Percentiles rank a stretch among this genome's conserved stretches.
Evolutionary conservation across 2,113 vertebrate genomes (phyloP).

Genomic region (Bos indicus): DNA sequence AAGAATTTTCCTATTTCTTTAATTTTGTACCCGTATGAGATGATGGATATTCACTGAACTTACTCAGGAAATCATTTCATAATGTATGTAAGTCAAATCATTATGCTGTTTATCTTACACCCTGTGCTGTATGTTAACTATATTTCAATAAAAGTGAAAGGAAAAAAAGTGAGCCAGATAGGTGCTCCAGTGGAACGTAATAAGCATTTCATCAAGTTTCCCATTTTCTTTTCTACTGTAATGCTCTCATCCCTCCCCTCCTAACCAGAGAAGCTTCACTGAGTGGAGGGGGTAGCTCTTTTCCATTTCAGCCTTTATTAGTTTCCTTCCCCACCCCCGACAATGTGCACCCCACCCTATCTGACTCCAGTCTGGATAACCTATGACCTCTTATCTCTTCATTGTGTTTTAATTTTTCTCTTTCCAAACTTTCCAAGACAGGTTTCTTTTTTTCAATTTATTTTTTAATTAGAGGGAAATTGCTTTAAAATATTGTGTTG

Average conservation of each 20-base stretch:
- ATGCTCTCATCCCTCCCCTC: neutral
- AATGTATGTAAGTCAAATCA: too few species aligned
- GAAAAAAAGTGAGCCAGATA: neutral
- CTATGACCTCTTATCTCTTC: neutral
- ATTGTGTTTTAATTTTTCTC: neutral
- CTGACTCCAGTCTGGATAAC: neutral
- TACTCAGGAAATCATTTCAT: neutral
- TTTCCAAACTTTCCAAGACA: neutral
- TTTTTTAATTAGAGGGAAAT: neutral
- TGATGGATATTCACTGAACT: neutral
- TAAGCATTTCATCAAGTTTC: neutral
- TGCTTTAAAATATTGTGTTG: neutral
- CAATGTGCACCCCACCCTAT: neutral
- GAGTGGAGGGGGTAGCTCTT: neutral
- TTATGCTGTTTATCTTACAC: neutral
- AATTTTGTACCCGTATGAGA: neutral
- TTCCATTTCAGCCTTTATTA: neutral
- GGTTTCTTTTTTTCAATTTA: neutral
- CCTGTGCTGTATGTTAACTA: neutral
- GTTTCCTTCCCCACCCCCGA: too few species aligned
- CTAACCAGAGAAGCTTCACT: neutral
- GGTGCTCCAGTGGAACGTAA: neutral
- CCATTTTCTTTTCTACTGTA: neutral
- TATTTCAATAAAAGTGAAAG: neutral
- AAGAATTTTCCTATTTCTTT: neutral